A percentile compares a stretch with the other conserved stretches of the same genome.
These are phyloP conservation scores for Plecotus auritus DNA, from an alignment of 2,113 vertebrate genomes.

Conservation along the genomic window DNA sequence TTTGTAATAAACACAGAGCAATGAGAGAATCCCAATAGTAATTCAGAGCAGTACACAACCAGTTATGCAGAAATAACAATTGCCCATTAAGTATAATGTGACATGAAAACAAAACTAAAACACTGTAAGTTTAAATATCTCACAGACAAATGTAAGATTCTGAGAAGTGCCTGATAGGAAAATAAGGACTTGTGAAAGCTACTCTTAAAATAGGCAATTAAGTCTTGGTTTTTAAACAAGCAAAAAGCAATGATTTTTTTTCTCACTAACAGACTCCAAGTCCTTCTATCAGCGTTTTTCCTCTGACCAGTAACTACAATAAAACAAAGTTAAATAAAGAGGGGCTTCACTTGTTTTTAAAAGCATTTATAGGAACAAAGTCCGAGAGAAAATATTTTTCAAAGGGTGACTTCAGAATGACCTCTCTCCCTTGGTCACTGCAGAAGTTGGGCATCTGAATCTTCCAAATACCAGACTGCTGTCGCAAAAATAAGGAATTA, in stretches of 20 bases:
- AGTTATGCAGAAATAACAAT: conserved; percentile 72
- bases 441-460: conserved; percentile 68
- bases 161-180: conserved; percentile 65
- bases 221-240: conserved; percentile 58
- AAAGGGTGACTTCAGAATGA: conserved; percentile 52
- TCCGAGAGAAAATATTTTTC: conserved; percentile 76
- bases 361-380: conserved; percentile 81
- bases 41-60: conserved; percentile 6
- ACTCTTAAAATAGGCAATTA: conserved; percentile 72
- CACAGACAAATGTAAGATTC: conserved; percentile 70
- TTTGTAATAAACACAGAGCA: conserved; percentile 57
- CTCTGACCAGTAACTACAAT: conserved; percentile 72
- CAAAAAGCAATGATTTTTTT: conserved; percentile 47
- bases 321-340: conserved; percentile 77
- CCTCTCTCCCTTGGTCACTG: conserved; percentile 65
- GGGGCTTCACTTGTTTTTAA: conserved; percentile 70
- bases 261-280: conserved; percentile 35
- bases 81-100: conserved; percentile 60
- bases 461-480: conserved; percentile 67
- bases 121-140: conserved; percentile 67
- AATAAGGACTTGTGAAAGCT: conserved; percentile 71
- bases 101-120: conserved; percentile 68
- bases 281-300: conserved; percentile 64
- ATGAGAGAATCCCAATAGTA: conserved; percentile 58
- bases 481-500: conserved; percentile 71